phyloP scores from a whole-genome alignment of 1,140 invertebrate species.

The Cataglyphis hispanica region DNA sequence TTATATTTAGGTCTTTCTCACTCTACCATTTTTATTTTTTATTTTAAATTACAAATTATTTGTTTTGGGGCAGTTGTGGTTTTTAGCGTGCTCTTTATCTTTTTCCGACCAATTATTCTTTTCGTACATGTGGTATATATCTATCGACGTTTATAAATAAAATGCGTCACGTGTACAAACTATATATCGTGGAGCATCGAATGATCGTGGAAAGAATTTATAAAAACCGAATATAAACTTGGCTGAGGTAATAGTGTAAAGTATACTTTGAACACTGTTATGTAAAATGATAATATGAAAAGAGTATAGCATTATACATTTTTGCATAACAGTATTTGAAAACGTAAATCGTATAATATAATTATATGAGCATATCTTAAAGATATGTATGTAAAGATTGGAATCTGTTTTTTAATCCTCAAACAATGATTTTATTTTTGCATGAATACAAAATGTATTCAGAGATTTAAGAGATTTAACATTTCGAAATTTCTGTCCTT shows the following conservation, averaged over 20 bases:
- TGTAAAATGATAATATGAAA: constrained; percentile 68
- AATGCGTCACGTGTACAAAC: neutral
- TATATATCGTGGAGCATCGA: neutral
- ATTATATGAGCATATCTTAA: no score
- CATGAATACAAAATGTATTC: no score
- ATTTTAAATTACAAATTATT: constrained; percentile 21
- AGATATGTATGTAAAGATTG: neutral
- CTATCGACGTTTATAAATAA: constrained; percentile 27
- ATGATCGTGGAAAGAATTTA: constrained; percentile 24
- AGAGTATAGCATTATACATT: neutral
- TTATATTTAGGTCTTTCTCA: neutral
- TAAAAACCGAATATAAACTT: constrained; percentile 30
- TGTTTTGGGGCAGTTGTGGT: neutral
- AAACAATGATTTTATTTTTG: no score
- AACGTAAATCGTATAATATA: neutral
- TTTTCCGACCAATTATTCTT: neutral
- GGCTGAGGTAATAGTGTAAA: constrained; percentile 61
- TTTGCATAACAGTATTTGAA: constrained; percentile 13
- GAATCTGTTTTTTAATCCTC: neutral
- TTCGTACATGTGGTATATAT: neutral
- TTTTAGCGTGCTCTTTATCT: constrained; percentile 46
- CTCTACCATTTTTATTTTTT: neutral
- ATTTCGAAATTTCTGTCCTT: neutral
- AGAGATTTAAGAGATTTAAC: no score
- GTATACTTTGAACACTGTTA: constrained; percentile 65